Conservation (phyloP, 2,113 vertebrate genomes). For the Eublepharis macularius region DNA sequence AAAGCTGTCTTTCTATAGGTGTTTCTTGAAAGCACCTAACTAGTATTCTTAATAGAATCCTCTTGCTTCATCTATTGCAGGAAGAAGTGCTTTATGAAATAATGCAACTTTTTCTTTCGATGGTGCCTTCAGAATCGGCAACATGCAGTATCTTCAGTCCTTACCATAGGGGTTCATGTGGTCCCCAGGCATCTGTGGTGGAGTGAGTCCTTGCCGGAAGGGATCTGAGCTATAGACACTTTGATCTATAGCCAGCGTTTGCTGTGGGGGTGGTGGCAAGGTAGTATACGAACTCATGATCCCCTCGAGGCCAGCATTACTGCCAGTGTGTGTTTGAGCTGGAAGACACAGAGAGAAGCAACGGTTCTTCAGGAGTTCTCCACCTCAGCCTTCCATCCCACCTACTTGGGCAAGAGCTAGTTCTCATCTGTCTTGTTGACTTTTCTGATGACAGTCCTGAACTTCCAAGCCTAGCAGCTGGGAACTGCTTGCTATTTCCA, state of each 20-base stretch:
- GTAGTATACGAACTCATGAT: constrained; percentile 84
- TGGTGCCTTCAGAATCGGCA: neutral
- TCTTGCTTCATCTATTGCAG: neutral
- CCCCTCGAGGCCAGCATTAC: constrained; percentile 78
- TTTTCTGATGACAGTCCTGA: neutral
- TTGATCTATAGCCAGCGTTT: constrained; percentile 84
- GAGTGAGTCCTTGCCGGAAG: constrained; percentile 94
- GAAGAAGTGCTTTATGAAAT: neutral
- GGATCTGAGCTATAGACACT: constrained; percentile 85
- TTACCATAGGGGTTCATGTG: constrained; percentile 97
- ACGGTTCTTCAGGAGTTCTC: neutral
- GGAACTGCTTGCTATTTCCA: neutral
- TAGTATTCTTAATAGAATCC: neutral
- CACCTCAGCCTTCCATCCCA: neutral
- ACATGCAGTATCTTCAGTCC: neutral
- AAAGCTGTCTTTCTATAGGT: neutral
- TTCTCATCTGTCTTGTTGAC: neutral
- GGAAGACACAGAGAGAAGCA: constrained; percentile 18
- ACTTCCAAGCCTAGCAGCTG: neutral
- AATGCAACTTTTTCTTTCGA: neutral
- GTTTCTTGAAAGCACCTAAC: neutral
- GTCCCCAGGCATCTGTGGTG: constrained; percentile 97
- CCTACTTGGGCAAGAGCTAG: neutral
- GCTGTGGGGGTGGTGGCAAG: constrained; percentile 80
- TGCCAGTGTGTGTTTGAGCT: constrained; percentile 77